These are phyloP conservation scores for Dendrophyllia cribrosa DNA, from an alignment of 64 coral and sea anemone species.

Conservation along the genomic window DNA sequence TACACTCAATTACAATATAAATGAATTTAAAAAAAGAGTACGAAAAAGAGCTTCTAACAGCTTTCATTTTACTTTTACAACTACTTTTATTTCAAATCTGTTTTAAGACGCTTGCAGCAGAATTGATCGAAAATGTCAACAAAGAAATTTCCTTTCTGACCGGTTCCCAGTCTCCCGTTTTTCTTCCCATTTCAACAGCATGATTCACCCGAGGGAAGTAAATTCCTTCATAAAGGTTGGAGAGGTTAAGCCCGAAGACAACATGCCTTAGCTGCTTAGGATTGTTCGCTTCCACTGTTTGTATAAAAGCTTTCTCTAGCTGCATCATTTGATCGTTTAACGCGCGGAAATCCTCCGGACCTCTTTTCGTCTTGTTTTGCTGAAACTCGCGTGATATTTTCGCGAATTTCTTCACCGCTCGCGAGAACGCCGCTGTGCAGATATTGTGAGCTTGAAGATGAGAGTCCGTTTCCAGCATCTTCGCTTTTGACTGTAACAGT, in stretches of 20 bases:
- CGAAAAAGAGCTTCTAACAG: too few species aligned
- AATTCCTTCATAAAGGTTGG: conserved; percentile 63
- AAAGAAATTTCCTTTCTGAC: conserved; percentile 66
- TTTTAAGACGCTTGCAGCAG: conserved; percentile 71
- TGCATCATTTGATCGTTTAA: conserved; percentile 78
- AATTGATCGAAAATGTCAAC: conserved; percentile 60
- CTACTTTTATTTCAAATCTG: conserved; percentile 28
- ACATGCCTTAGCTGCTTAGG: conserved; percentile 57
- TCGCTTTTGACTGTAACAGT: conserved; percentile 16
- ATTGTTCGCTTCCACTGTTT: conserved; percentile 39
- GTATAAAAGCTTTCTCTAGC: conserved; percentile 74
- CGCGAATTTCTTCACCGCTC: conserved; percentile 41
- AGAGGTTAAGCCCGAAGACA: conserved; percentile 54
- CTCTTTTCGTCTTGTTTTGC: neutral
- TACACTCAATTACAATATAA: too few species aligned
- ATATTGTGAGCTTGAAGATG: conserved; percentile 50
- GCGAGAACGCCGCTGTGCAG: conserved; percentile 20
- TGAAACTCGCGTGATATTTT: conserved; percentile 33
- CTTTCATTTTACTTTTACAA: too few species aligned
- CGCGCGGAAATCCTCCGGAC: neutral
- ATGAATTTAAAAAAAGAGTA: too few species aligned
- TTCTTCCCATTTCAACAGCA: conserved; percentile 13
- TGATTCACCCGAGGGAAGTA: conserved; percentile 57
- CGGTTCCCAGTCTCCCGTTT: conserved; percentile 37
- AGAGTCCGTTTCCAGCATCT: neutral